Base-by-base conservation (phyloP, 2,113 vertebrate genomes). In the Pygoscelis antarcticus region DNA sequence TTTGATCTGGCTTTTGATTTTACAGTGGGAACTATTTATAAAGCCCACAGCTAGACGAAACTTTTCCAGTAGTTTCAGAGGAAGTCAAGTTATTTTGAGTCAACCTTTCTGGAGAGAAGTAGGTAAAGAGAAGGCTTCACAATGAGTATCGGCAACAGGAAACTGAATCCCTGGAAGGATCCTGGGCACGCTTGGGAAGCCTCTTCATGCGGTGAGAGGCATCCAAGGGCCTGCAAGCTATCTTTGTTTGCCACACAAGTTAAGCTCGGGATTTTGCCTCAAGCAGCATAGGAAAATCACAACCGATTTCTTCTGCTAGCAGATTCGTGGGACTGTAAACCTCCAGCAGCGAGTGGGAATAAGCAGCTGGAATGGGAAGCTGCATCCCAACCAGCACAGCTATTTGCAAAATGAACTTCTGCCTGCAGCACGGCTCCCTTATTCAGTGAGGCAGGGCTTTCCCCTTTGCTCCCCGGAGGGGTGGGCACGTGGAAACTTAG, bases 111-210 rank as follows among this genome's bases (percentile, higher is more conserved):
- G 49, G 44, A 90, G 58, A 62, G 40, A 60, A 82, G 60, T 7
- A 84, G 69, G 60, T 55, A 55, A 78, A 81, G 55, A 79, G 29
- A 61, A 82, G 19, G 13, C 30, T 87, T 72, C 74, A 40, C 47
- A 71, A n/a, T 0, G 0, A 76, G n/a, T 21, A 69, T 15, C 4
- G 1, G 14, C 1, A 2, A 72, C 1, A 27, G 42, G 46, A 91
- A 83, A 77, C 22, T 13, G 42, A 75, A 79, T 82, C 32, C 68
- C 38, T 76, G 40, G 78, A 90, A 93, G 38, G 40, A 93, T 44
- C 47, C 52, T 44, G 47, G 58, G 22, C 17, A 5, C 1, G 9
- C 20, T n/a, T 23, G 25, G 34, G 55, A 84, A 94, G 46, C 3
- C 51, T 77, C 46, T 62, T 57, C 30, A 29, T 5, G 2, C 0